Conservation (phyloP, 1,140 invertebrate species). For the Drosophila simulans region DNA sequence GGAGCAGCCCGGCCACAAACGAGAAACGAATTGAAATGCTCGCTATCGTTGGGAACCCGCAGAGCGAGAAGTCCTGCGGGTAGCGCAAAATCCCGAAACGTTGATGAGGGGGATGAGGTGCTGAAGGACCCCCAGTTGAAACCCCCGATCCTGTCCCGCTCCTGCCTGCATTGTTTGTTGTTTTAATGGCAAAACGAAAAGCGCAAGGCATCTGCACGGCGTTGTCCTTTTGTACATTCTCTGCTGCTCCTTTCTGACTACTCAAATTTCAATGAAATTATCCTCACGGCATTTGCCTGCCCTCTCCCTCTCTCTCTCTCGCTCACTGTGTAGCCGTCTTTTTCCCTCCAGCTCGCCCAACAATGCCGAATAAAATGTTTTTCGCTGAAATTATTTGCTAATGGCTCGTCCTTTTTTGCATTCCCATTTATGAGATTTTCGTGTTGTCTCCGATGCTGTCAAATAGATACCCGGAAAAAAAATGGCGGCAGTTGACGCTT, state of each 20-base stretch:
- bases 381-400: conserved; percentile 83
- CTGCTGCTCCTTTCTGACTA: conserved; percentile 74
- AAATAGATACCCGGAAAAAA: conserved; percentile 61
- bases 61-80: conserved; percentile 67
- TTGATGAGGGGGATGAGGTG: neutral
- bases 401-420: conserved; percentile 64
- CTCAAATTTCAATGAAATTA: conserved; percentile 84
- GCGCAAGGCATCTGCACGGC: conserved; percentile 76
- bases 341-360: conserved; percentile 26
- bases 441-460: conserved; percentile 44
- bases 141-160: conserved; percentile 17
- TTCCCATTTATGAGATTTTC: conserved; percentile 78
- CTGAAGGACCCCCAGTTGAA: conserved; percentile 24
- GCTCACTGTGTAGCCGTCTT: conserved; percentile 2
- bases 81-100: conserved; percentile 20
- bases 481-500: conserved; percentile 60
- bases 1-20: conserved; percentile 46
- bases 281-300: conserved; percentile 75
- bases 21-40: conserved; percentile 36
- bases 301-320: conserved; percentile 7
- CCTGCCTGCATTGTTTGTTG: conserved; percentile 75
- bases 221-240: conserved; percentile 78
- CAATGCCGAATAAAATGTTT: conserved; percentile 70
- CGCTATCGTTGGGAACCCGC: conserved; percentile 57
- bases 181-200: conserved; percentile 79